A percentile compares a stretch with the other conserved stretches of the same genome.
These are phyloP conservation scores for Toxotes lorentzi DNA, from an alignment of 2,797 vertebrate species.

Conservation along the genomic window DNA sequence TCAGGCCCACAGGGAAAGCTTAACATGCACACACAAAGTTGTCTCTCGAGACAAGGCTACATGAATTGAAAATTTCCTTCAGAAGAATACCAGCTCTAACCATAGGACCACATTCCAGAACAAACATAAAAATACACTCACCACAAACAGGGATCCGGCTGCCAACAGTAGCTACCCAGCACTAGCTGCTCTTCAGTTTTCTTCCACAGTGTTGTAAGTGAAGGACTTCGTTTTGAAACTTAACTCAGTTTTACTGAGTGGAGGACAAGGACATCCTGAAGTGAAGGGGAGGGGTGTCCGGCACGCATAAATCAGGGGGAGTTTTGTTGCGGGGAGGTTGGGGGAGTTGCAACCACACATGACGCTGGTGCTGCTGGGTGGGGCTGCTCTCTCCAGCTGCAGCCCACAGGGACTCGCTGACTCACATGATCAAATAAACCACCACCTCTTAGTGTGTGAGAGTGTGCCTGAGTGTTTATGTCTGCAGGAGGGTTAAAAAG, in stretches of 20 bases:
- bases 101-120: constrained; percentile 49
- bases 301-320: constrained; percentile 65
- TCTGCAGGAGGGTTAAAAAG: constrained; percentile 28
- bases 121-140: constrained; percentile 77
- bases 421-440: constrained; percentile 81
- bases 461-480: constrained; percentile 46
- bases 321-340: constrained; percentile 44
- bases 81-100: constrained; percentile 37
- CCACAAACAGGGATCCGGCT: constrained; percentile 73
- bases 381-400: constrained; percentile 74
- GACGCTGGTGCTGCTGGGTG: constrained; percentile 75
- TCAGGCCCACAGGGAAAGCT: background rate
- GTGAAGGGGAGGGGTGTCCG: constrained; percentile 68
- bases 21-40: background rate
- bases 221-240: constrained; percentile 67
- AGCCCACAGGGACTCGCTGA: constrained; percentile 63
- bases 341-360: constrained; percentile 68
- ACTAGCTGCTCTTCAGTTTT: constrained; percentile 50
- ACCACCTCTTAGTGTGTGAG: constrained; percentile 55
- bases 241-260: constrained; percentile 63
- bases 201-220: constrained; percentile 51
- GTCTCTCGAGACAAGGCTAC: constrained; percentile 1
- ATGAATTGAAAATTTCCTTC: constrained; percentile 2
- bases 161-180: constrained; percentile 55
- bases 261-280: constrained; percentile 82